phyloP scores from a whole-genome alignment of 2,113 vertebrate species.

The Camelus bactrianus region DNA sequence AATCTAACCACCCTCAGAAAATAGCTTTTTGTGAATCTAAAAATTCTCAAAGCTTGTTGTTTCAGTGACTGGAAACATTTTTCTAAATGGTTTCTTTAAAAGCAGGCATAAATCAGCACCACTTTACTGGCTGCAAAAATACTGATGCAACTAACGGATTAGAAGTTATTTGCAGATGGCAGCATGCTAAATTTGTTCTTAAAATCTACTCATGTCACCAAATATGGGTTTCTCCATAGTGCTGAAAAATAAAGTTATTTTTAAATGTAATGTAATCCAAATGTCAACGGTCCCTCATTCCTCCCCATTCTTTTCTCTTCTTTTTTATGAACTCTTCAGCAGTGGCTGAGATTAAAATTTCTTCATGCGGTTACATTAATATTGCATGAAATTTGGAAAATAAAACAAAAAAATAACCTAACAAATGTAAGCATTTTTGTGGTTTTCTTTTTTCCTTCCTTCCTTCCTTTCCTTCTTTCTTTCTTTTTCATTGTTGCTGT shows the following conservation, averaged over 20 bases:
- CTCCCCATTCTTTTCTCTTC: conserved; percentile 31
- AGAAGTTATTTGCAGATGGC: conserved; percentile 78
- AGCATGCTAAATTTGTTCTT: conserved; percentile 75
- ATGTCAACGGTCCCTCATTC: conserved; percentile 48
- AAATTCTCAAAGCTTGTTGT: conserved; percentile 72
- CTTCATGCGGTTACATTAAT: neutral
- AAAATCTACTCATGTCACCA: conserved; percentile 67
- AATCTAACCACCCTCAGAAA: conserved; percentile 66
- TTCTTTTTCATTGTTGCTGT: neutral
- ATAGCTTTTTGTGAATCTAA: conserved; percentile 70
- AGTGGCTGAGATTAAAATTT: conserved; percentile 5
- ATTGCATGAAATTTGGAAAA: conserved; percentile 52
- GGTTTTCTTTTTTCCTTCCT: neutral
- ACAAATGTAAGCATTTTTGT: neutral
- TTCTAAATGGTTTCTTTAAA: conserved; percentile 78
- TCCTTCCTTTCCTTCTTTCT: neutral
- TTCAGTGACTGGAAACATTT: conserved; percentile 61
- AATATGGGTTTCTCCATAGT: conserved; percentile 79
- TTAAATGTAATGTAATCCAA: conserved; percentile 73
- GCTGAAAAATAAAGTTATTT: conserved; percentile 78
- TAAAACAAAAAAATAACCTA: conserved; percentile 3
- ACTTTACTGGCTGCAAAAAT: conserved; percentile 65
- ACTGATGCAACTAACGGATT: conserved; percentile 71
- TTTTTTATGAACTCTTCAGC: conserved; percentile 3
- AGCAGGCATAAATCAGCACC: conserved; percentile 65